Conservation (phyloP, 2,113 vertebrate genomes). For the Charadrius vociferus region DNA sequence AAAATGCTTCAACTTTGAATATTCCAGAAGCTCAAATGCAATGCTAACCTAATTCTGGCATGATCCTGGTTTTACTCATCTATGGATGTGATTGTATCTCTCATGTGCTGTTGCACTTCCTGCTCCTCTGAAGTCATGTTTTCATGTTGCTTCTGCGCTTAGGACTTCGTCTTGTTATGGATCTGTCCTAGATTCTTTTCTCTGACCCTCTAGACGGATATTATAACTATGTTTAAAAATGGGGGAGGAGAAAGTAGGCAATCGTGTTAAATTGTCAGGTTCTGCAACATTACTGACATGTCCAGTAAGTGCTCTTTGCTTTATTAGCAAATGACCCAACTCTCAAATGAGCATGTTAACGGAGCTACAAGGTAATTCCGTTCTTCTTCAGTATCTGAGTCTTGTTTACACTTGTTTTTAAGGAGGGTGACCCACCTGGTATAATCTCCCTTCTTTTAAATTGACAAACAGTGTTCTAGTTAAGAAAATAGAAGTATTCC, state of each 20-base stretch:
- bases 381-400: not conserved
- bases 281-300: not conserved
- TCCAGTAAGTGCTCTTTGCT: not conserved
- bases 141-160: not conserved
- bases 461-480: not conserved
- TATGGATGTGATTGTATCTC: not conserved
- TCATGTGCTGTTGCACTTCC: not conserved
- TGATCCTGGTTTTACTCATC: not conserved
- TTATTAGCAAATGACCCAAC: not conserved
- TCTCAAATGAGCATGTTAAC: not conserved
- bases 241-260: slow-evolving; percentile 29
- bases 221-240: slow-evolving; percentile 14
- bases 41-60: not conserved
- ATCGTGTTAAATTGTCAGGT: not conserved
- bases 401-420: not conserved
- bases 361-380: not conserved
- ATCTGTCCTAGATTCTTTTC: slow-evolving; percentile 47
- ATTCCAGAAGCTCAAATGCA: not conserved
- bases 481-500: not conserved
- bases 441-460: not conserved
- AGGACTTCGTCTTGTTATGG: not conserved
- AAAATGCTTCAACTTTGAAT: not conserved
- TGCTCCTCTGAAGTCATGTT: slow-evolving; percentile 1
- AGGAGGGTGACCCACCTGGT: not conserved
- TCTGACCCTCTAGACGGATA: not conserved